Evolutionary conservation across 2,888 invertebrate genomes (phyloP).

Genomic region (Tetrapedia diversipes): DNA sequence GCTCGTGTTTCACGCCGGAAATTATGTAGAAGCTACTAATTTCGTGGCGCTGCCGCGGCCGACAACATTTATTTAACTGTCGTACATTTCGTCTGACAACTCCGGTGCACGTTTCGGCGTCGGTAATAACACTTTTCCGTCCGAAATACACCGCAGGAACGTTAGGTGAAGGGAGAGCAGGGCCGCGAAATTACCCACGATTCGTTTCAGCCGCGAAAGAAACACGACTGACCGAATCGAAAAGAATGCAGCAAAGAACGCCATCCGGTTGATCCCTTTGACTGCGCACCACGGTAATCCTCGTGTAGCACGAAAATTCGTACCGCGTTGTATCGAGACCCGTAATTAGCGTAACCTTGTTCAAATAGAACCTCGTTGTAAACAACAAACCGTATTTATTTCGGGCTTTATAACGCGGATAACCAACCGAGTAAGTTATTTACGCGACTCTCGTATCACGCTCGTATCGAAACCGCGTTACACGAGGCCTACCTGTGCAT

Average conservation of each 20-base stretch:
- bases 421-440: too few relatives aligned
- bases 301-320: too few relatives aligned
- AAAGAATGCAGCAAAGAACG: background rate
- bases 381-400: too few relatives aligned
- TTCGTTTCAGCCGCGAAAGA: constrained; percentile 6
- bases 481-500: too few relatives aligned
- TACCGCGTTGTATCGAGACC: too few relatives aligned
- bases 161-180: constrained; percentile 2
- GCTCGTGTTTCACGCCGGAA: constrained; percentile 31
- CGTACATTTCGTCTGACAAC: constrained; percentile 32
- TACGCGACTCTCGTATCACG: background rate
- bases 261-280: too few relatives aligned
- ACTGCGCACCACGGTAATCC: too few relatives aligned
- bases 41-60: constrained; percentile 23
- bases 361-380: too few relatives aligned
- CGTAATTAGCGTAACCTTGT: too few relatives aligned
- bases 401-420: too few relatives aligned
- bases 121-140: constrained; percentile 69
- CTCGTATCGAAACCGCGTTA: too few relatives aligned
- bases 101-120: constrained; percentile 21
- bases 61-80: constrained; percentile 37
- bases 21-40: constrained; percentile 43
- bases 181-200: constrained; percentile 39
- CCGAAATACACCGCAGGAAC: constrained; percentile 59
- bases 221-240: background rate